phyloP scores from a whole-genome alignment of 1,140 invertebrate species.

The Planococcus citri region DNA sequence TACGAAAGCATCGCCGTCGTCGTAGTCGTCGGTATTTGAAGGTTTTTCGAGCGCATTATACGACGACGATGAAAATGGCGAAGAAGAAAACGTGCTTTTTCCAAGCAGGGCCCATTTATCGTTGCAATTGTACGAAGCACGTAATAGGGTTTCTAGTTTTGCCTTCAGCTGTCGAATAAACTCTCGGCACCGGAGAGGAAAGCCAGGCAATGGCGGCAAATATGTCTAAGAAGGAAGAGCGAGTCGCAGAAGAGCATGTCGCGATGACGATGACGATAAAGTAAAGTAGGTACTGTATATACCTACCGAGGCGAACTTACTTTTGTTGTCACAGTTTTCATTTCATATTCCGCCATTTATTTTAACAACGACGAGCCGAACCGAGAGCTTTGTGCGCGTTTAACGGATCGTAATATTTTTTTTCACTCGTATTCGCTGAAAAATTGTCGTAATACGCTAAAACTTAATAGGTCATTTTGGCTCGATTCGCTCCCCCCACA shows the following conservation, averaged over 20 bases:
- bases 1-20: too few relatives aligned
- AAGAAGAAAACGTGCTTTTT: constrained; percentile 12
- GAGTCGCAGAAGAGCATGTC: too few relatives aligned
- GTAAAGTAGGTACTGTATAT: too few relatives aligned
- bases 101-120: neutral
- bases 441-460: neutral
- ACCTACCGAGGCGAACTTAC: neutral
- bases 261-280: neutral
- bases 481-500: too few relatives aligned
- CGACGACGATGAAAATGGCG: neutral
- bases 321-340: constrained; percentile 3
- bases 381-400: neutral
- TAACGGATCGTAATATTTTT: neutral
- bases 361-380: neutral
- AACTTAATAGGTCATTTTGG: neutral
- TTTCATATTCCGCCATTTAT: neutral
- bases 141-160: constrained; percentile 14
- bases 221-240: too few relatives aligned
- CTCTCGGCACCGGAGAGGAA: too few relatives aligned
- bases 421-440: neutral
- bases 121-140: neutral
- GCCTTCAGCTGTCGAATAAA: constrained; percentile 16
- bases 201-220: too few relatives aligned
- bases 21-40: too few relatives aligned
- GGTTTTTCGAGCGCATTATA: neutral